phyloP scores from a whole-genome alignment of 2,888 invertebrate species.

The Acutogordius australiensis region DNA sequence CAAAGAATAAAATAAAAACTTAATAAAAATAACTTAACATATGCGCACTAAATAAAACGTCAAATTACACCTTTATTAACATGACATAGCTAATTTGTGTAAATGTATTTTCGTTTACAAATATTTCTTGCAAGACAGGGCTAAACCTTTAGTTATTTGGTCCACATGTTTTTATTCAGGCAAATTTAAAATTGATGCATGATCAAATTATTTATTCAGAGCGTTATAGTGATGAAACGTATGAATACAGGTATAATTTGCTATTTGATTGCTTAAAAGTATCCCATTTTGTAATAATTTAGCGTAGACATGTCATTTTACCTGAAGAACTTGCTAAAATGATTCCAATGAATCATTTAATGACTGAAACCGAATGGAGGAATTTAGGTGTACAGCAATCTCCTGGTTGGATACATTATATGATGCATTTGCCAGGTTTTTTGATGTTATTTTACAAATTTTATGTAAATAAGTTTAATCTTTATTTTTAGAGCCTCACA shows the following conservation, averaged over 20 bases:
- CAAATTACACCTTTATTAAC: too few species aligned
- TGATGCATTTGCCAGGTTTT: slow-evolving; percentile 12
- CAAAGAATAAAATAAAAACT: too few species aligned
- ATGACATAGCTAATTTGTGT: too few species aligned
- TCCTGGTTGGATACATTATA: slow-evolving; percentile 15
- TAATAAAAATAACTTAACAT: too few species aligned
- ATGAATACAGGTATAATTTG: slow-evolving; percentile 13
- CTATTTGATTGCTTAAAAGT: neutral
- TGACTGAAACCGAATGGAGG: slow-evolving; percentile 15
- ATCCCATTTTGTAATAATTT: neutral
- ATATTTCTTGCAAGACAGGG: too few species aligned
- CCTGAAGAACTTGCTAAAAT: slow-evolving; percentile 14
- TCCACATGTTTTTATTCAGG: too few species aligned
- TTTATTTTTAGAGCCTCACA: slow-evolving; percentile 9
- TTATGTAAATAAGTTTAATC: neutral
- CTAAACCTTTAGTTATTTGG: too few species aligned
- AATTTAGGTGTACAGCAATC: slow-evolving; percentile 15
- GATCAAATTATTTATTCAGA: slow-evolving; percentile 13
- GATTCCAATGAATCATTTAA: slow-evolving; percentile 14
- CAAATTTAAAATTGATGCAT: slow-evolving; percentile 3
- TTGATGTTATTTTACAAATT: neutral
- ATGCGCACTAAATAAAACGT: too few species aligned
- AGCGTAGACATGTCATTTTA: neutral
- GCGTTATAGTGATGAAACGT: slow-evolving; percentile 14
- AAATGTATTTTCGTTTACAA: too few species aligned